A percentile compares a stretch with the other conserved stretches of the same genome.
phyloP scores from a whole-genome alignment of 2,888 invertebrate genomes.

The Aplocera efformata region DNA sequence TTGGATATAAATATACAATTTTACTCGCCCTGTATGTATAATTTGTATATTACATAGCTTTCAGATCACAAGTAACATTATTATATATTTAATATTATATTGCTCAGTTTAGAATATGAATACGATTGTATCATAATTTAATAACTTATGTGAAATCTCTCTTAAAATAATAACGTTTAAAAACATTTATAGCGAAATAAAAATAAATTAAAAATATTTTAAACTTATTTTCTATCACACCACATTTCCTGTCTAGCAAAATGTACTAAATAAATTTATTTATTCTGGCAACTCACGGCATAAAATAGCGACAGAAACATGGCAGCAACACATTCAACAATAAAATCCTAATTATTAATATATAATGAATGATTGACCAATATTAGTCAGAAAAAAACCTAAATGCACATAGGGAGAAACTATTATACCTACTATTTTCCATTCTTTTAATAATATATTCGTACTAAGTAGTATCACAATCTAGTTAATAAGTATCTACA shows the following conservation, averaged over 20 bases:
- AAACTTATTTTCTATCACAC: conserved; percentile 45
- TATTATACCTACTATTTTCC: conserved; percentile 47
- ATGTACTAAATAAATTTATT: conserved; percentile 31
- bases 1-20: conserved; percentile 49
- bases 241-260: conserved; percentile 42
- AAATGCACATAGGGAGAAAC: conserved; percentile 62
- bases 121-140: conserved; percentile 25
- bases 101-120: conserved; percentile 49
- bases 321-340: conserved; percentile 36
- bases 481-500: conserved; percentile 42
- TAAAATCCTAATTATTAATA: conserved; percentile 45
- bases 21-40: conserved; percentile 56
- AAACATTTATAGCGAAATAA: conserved; percentile 42
- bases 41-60: conserved; percentile 38
- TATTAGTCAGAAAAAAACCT: conserved; percentile 49
- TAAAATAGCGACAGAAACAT: conserved; percentile 50
- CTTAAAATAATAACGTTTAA: conserved; percentile 36
- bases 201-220: conserved; percentile 44
- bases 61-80: conserved; percentile 53
- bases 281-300: conserved; percentile 52
- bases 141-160: conserved; percentile 28
- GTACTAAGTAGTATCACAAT: conserved; percentile 64
- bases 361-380: conserved; percentile 47
- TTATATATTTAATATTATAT: conserved; percentile 43
- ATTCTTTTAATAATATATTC: conserved; percentile 51